Evolutionary conservation across 2,888 invertebrate genomes (phyloP), one percentile per base, ranked within the genome.

Genomic region (Parascotia fuliginaria): DNA sequence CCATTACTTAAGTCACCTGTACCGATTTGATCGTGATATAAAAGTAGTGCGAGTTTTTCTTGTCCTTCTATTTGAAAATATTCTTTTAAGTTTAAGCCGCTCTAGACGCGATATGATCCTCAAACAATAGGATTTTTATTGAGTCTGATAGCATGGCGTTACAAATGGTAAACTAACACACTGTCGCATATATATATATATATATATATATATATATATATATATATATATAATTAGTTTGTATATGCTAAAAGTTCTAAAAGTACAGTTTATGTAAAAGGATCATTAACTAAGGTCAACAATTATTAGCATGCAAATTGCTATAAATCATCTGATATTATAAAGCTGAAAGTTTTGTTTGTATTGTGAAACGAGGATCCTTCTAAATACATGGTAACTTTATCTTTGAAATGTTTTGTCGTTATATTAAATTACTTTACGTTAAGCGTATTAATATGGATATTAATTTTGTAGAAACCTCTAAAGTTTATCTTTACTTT

Each of bases 291-390:
- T 13, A 13, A 31, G 29, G 14, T 31, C 31, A 29, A 33, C 33
- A 32, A 32, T 15, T 13, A 14, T 27, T 42, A 33, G 13, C 24
- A 24, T 33, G 24, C 22, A 42, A 42, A 42, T 42, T 42, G 24
- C 15, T 16, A 16, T 42, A 34, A 34, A 42, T 27, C 34, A 12
- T 16, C 22, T 28, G 27, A 32, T 40, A 40, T 33, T 39, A 41
- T 41, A 28, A 34, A 34, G 34, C 28, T 16, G 27, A 42, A 42
- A 42, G 34, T 42, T 42, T 42, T 16, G 42, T 27, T 42, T 27
- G 34, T 28, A 19, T 42, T 12, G 5, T 27, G 36, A 28, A 11
- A 31, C 28, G 16, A 9, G 28, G 13, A 19, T 36, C 16, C 19
- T n/a, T 6, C 29, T 6, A 14, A 39, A 19, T 28, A 39, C 13